Percentiles rank a stretch among this genome's conserved stretches.
These are phyloP conservation scores for Athalia circularis DNA, from an alignment of 2,888 invertebrate species.

Conservation along the genomic window DNA sequence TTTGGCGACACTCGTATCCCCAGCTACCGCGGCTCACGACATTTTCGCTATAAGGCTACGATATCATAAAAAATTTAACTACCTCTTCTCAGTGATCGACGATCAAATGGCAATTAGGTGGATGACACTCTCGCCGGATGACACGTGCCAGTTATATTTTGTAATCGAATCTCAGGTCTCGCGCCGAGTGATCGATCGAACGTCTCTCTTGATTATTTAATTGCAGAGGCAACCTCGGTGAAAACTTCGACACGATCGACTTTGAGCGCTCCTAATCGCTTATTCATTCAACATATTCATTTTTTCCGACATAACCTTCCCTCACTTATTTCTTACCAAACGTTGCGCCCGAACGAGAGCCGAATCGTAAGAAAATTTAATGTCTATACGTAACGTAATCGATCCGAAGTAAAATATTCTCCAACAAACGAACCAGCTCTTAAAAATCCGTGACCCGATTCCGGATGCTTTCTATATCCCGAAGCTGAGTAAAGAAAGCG, in stretches of 20 bases:
- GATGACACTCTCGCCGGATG: background rate
- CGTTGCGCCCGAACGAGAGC: background rate
- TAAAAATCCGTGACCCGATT: background rate
- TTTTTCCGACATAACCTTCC: too few relatives aligned
- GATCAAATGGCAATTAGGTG: conserved; percentile 10
- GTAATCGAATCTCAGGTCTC: background rate
- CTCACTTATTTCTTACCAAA: too few relatives aligned
- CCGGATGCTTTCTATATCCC: background rate
- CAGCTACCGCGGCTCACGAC: background rate
- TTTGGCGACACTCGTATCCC: background rate
- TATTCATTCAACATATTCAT: too few relatives aligned
- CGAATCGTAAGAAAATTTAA: too few relatives aligned
- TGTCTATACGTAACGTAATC: background rate
- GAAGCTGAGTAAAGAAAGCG: background rate
- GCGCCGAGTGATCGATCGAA: conserved; percentile 6
- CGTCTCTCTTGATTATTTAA: conserved; percentile 10
- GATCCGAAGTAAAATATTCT: background rate
- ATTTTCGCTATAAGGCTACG: background rate
- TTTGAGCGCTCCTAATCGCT: too few relatives aligned
- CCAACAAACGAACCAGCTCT: too few relatives aligned
- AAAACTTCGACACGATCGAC: background rate
- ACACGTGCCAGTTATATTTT: conserved; percentile 3
- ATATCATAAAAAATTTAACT: background rate
- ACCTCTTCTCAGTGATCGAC: background rate
- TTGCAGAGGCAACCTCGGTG: background rate